phyloP scores from a whole-genome alignment of 2,113 vertebrate genomes.

The Lepidothrix coronata region DNA sequence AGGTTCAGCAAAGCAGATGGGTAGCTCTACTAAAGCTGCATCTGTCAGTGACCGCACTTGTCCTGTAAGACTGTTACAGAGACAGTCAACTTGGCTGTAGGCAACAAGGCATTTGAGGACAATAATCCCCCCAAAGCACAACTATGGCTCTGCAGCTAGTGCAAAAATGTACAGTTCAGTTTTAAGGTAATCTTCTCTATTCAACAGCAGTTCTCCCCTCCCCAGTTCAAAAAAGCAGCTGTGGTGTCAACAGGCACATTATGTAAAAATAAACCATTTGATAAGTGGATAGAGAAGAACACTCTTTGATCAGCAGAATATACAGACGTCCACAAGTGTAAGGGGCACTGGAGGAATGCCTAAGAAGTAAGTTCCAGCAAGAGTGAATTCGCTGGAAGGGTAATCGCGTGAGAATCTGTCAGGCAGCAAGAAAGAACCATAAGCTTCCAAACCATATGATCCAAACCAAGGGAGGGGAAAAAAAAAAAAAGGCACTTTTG shows the following conservation, averaged over 20 bases:
- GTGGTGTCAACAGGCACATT: conserved; percentile 31
- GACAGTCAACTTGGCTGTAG: neutral
- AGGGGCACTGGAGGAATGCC: conserved; percentile 42
- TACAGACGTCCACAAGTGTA: conserved; percentile 1
- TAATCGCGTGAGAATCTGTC: conserved; percentile 17
- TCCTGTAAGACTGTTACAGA: neutral
- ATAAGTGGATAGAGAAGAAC: conserved; percentile 31
- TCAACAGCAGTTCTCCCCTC: neutral
- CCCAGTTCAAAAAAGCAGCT: neutral
- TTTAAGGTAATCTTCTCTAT: neutral
- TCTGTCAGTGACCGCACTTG: neutral
- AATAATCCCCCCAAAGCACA: neutral
- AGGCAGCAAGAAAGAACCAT: neutral
- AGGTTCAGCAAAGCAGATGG: neutral
- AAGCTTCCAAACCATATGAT: conserved; percentile 30
- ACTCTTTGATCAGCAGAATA: conserved; percentile 44
- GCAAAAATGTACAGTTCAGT: neutral
- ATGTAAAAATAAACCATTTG: conserved; percentile 46
- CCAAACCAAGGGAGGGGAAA: neutral
- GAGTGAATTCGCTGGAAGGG: conserved; percentile 19
- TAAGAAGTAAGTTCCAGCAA: conserved; percentile 45
- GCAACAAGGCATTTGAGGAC: neutral
- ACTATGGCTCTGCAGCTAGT: neutral
- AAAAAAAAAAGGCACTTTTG: neutral
- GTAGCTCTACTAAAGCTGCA: neutral